These are phyloP conservation scores for Hucho hucho DNA, from an alignment of 2,113 vertebrate genomes.

Conservation along the genomic window DNA sequence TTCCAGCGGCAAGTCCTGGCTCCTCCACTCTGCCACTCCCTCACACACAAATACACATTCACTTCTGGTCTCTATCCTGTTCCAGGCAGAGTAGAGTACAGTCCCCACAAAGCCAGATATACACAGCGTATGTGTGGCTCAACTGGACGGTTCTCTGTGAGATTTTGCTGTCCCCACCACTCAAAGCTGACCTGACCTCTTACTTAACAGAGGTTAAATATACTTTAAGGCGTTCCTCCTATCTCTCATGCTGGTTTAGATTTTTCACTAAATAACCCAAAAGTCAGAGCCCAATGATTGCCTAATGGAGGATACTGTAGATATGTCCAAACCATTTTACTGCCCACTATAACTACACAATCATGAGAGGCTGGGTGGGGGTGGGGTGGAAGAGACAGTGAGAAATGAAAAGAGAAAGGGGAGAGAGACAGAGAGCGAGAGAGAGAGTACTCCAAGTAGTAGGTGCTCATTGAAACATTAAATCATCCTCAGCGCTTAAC, in stretches of 20 bases:
- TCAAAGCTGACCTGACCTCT: not conserved
- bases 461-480: not conserved
- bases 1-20: conserved; percentile 3
- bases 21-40: conserved; percentile 30
- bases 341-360: too few relatives aligned
- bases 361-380: too few relatives aligned
- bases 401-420: too few relatives aligned
- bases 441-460: not conserved
- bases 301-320: too few relatives aligned
- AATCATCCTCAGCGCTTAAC: conserved; percentile 23
- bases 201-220: conserved; percentile 9
- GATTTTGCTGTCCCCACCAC: not conserved
- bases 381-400: too few relatives aligned
- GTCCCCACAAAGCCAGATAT: conserved; percentile 46
- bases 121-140: conserved; percentile 9
- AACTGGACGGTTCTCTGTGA: not conserved
- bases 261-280: too few relatives aligned
- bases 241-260: too few relatives aligned
- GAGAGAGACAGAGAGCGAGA: not conserved
- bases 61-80: conserved; percentile 23
- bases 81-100: conserved; percentile 37
- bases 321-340: too few relatives aligned
- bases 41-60: conserved; percentile 20
- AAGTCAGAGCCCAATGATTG: too few relatives aligned
- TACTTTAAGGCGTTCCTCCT: not conserved